Evolutionary conservation across 2,888 invertebrate genomes (phyloP).

Genomic region (Barypeithes pellucidus): DNA sequence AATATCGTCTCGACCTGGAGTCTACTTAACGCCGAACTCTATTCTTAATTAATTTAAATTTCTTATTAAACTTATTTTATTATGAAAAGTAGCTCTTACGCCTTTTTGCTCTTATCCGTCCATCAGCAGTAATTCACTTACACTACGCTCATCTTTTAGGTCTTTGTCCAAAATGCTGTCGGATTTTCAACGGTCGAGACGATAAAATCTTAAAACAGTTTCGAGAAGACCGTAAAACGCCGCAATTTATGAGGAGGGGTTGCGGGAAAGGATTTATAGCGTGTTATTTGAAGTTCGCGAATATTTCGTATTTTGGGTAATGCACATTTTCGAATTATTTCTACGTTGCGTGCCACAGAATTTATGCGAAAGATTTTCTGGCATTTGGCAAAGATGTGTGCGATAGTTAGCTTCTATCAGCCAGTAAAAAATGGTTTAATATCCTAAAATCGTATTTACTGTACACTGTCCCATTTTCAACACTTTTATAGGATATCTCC

Average conservation of each 20-base stretch:
- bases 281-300: conserved; percentile 27
- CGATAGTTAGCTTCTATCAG: neutral
- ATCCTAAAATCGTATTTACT: too few species aligned
- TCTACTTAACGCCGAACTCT: too few species aligned
- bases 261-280: conserved; percentile 34
- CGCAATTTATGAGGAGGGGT: conserved; percentile 38
- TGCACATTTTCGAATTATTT: conserved; percentile 21
- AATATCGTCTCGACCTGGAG: too few species aligned
- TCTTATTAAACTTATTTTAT: conserved; percentile 1
- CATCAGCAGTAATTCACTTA: conserved; percentile 28
- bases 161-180: conserved; percentile 37
- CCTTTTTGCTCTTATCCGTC: conserved; percentile 12
- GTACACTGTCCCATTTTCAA: too few species aligned
- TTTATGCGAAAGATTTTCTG: conserved; percentile 20
- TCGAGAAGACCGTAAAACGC: conserved; percentile 38
- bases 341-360: conserved; percentile 6
- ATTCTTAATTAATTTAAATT: too few species aligned
- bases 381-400: too few species aligned
- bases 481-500: too few species aligned
- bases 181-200: conserved; percentile 24
- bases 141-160: conserved; percentile 11
- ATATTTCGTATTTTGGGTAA: conserved; percentile 32
- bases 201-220: conserved; percentile 40
- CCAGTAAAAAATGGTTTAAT: neutral
- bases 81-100: neutral